Evolutionary conservation across 2,797 vertebrate genomes (phyloP).

Genomic region (Psittacula echo): DNA sequence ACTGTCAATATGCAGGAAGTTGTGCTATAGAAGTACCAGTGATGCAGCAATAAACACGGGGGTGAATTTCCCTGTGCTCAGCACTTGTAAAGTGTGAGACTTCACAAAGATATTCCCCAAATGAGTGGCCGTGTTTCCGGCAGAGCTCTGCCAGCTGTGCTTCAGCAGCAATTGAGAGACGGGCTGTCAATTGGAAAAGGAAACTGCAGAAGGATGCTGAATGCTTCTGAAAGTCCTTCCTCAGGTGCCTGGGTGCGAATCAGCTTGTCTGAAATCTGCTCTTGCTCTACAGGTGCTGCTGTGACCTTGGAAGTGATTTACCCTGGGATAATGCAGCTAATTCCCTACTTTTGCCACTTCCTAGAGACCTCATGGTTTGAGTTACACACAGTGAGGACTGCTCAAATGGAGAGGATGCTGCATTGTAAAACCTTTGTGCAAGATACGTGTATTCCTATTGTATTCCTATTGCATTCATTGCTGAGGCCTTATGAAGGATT

Average conservation of each 20-base stretch:
- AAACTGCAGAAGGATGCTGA: conserved; percentile 29
- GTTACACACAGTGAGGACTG: background rate
- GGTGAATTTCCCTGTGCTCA: background rate
- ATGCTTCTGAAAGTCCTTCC: background rate
- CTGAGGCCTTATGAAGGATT: background rate
- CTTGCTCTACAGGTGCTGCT: background rate
- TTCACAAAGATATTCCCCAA: background rate
- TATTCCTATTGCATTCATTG: background rate
- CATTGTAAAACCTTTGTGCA: background rate
- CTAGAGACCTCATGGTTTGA: background rate
- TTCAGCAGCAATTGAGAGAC: conserved; percentile 14
- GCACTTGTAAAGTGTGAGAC: background rate
- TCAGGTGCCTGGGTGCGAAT: background rate
- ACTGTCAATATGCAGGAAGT: rapidly evolving
- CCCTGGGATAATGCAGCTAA: background rate
- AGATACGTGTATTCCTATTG: background rate
- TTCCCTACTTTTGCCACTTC: background rate
- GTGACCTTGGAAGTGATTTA: background rate
- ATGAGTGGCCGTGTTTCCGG: background rate
- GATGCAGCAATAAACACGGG: background rate
- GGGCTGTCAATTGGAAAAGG: background rate
- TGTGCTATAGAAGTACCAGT: background rate
- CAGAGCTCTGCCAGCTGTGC: conserved; percentile 29
- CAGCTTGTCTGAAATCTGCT: background rate
- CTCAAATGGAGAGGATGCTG: background rate